phyloP scores from a whole-genome alignment of 2,888 invertebrate species.

The Hirtodrosophila confusa region DNA sequence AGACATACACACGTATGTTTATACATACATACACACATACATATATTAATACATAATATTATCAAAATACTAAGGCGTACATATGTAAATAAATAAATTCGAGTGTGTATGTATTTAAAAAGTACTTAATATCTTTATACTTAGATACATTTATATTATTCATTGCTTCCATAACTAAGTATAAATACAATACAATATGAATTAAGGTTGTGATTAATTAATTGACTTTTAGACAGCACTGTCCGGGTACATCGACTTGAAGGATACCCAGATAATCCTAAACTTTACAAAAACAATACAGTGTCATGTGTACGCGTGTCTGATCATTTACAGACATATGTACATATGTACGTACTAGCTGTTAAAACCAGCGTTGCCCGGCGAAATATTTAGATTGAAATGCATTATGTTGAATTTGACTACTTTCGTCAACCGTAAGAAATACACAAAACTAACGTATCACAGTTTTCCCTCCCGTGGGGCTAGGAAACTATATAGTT shows the following conservation, averaged over 20 bases:
- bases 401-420: too few relatives aligned
- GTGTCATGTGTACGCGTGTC: slow-evolving; percentile 3
- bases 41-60: neutral
- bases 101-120: slow-evolving; percentile 24
- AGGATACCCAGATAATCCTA: slow-evolving; percentile 6
- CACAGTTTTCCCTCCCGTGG: too few relatives aligned
- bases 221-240: slow-evolving; percentile 1
- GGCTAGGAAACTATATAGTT: too few relatives aligned
- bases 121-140: slow-evolving; percentile 26
- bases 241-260: neutral
- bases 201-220: slow-evolving; percentile 22
- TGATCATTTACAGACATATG: neutral
- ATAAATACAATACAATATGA: slow-evolving; percentile 29
- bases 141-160: slow-evolving; percentile 19
- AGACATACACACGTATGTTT: neutral
- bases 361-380: too few relatives aligned
- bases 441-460: too few relatives aligned
- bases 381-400: too few relatives aligned
- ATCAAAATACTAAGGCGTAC: neutral
- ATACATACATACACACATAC: slow-evolving; percentile 3
- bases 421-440: too few relatives aligned
- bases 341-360: neutral
- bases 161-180: slow-evolving; percentile 15
- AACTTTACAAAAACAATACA: slow-evolving; percentile 6
- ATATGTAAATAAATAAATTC: slow-evolving; percentile 35